Percentiles rank a stretch among this genome's conserved stretches.
Evolutionary conservation across 2,797 vertebrate species (phyloP).

Genomic region (Triplophysa yarkandensis): DNA sequence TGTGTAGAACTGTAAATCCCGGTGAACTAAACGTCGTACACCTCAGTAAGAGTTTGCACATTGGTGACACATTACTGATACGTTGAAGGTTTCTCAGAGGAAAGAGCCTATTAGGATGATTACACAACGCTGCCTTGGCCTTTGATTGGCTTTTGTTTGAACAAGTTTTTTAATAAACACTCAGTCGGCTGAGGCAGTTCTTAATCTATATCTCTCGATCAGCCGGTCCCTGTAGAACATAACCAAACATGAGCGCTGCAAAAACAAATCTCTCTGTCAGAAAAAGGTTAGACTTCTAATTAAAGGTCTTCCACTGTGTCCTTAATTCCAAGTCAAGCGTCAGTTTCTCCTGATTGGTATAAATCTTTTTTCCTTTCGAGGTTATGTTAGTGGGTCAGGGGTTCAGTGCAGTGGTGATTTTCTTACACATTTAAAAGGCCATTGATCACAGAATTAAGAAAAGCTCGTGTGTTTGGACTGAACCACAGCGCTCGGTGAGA

Average conservation of each 20-base stretch:
- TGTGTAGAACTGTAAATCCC: too few species aligned
- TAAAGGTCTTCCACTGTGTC: constrained; percentile 72
- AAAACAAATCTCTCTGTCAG: constrained; percentile 81
- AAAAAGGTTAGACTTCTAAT: constrained; percentile 77
- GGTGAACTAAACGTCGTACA: not conserved
- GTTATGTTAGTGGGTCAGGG: constrained; percentile 74
- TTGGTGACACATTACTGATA: constrained; percentile 57
- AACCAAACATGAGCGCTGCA: constrained; percentile 78
- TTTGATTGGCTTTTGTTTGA: constrained; percentile 84
- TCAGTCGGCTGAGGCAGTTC: constrained; percentile 76
- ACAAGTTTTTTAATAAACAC: constrained; percentile 85
- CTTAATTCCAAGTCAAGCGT: constrained; percentile 76
- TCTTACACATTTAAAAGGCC: constrained; percentile 79
- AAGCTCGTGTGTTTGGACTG: constrained; percentile 53
- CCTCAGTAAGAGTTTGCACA: constrained; percentile 10
- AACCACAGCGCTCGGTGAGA: constrained; percentile 18
- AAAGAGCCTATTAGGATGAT: constrained; percentile 74
- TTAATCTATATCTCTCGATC: constrained; percentile 77
- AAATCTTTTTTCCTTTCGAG: constrained; percentile 74
- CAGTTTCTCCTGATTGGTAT: constrained; percentile 72
- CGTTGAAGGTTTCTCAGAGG: constrained; percentile 56
- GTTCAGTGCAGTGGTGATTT: constrained; percentile 73
- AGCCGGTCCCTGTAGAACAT: constrained; percentile 80
- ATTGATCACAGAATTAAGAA: constrained; percentile 80
- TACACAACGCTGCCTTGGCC: constrained; percentile 63